Base-by-base conservation (phyloP, 2,888 invertebrate species). In the Cordilura impudica region DNA sequence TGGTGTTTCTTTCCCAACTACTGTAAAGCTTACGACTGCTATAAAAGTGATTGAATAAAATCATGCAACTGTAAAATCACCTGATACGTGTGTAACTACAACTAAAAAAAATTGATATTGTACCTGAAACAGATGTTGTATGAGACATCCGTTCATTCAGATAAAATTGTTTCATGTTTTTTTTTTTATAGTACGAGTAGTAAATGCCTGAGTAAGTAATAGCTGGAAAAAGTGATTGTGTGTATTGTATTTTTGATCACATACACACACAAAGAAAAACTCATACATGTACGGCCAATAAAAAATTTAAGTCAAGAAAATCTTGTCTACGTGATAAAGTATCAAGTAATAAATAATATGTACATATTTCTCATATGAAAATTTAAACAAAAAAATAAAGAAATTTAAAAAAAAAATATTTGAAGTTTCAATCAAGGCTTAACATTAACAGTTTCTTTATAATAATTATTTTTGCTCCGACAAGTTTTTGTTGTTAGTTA, bases 61-160 rank as follows among this genome's bases (percentile, higher is more conserved):
- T 56, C 67, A 47, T 29, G 21, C 56, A 67, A 56, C 45, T 67
- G 47, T 67, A 67, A 67, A 67, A 67, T 56, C 67, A 67, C 67
- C 67, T 67, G 56, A 49, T 56, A 67, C 67, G 47, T 67, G 67
- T 67, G 21, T 31, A 18, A 19, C 19, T 63, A 58, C 35, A 67
- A 19, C 14, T 45, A 56, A 26, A 67, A 12, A 12, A n/a, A 31
- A 2, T 4, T 12, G n/a, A 1, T 39, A 39, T n/a, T n/a, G n/a
- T 39, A 39, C n/a, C n/a, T n/a, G n/a, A n/a, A n/a, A 39, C 3
- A 39, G 35, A n/a, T n/a, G n/a, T 39, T 2, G 8, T 31, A 39
- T 2, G 4, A 35, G 3, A 35, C 12, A 35, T n/a, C 2, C 12
- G n/a, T 35, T 10, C 2, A 35, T 35, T 35, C 35, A 35, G 10